Evolutionary conservation across 2,797 vertebrate genomes (phyloP), one percentile per base, ranked within the genome.

Genomic region (Tadarida brasiliensis): DNA sequence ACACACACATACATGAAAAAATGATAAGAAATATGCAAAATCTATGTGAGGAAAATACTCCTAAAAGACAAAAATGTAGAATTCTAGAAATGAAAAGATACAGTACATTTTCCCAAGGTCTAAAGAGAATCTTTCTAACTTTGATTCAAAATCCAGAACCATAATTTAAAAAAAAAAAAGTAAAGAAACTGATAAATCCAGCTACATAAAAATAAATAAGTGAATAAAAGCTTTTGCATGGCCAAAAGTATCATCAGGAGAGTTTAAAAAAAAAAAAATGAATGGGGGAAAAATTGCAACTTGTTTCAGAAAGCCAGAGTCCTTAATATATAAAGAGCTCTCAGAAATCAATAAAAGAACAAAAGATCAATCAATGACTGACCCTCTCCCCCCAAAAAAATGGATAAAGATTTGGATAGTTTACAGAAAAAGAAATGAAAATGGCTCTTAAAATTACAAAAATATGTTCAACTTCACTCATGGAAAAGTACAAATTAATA

Each of bases 131-230:
- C 24, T 71, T 82, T 56, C 59, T 47, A 67, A 22, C 20, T 47
- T 28, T 76, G 59, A 67, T 44, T 33, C 90, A 85, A 77, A 85
- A 92, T 47, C 16, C 11, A 67, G 81, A 65, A 76, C 59, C 2
- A 44, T 44, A 44, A 44, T 44, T 44, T 44, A 44, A 44, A 44
- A 44, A 7, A 44, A 44, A 44, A 44, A 91, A 51, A 84, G 5
- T 10, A 65, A 74, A 67, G 12, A 44, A 73, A 54, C 30, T 30
- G 57, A 44, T 12, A n/a, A 74, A 65, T 63, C 12, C 39, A 87
- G 35, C n/a, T 73, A 80, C 4, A 51, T 28, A 85, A 82, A 87
- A 95, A 86, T 77, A 73, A 82, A 61, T 16, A 76, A 89, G 14
- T 44, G n/a, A 87, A 61, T n/a, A 74, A 57, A 74, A 65, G 35